These are phyloP conservation scores for Theristicus caerulescens DNA, from an alignment of 2,113 vertebrate genomes.

Conservation along the genomic window DNA sequence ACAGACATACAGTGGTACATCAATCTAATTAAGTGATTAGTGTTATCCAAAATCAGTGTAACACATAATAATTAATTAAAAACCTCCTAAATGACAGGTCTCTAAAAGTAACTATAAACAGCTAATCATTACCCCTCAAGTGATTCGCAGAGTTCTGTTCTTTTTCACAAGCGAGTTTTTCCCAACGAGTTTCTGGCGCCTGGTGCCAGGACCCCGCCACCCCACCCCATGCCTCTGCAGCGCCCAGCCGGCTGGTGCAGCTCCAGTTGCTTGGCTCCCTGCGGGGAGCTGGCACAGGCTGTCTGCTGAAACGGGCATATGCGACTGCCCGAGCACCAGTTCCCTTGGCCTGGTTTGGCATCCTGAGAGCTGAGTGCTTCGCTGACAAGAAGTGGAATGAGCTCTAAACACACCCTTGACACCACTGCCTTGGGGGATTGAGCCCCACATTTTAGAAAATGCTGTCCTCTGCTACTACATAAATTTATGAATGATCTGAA, in stretches of 20 bases:
- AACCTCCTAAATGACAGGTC: not conserved
- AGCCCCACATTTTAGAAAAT: not conserved
- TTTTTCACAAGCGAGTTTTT: not conserved
- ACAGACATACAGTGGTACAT: not conserved
- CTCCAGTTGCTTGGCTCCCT: not conserved
- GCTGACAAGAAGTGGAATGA: not conserved
- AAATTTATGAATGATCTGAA: conserved; percentile 31
- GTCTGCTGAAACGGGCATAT: not conserved
- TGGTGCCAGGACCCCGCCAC: rapidly evolving
- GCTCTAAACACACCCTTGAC: not conserved
- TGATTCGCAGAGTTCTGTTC: not conserved
- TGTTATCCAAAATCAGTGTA: not conserved
- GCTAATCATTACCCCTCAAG: not conserved
- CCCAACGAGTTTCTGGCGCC: rapidly evolving
- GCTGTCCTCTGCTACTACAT: not conserved
- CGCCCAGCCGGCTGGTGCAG: not conserved
- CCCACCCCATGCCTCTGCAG: not conserved
- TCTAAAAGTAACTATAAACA: not conserved
- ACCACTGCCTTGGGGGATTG: not conserved
- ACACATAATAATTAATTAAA: not conserved
- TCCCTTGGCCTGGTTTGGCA: not conserved
- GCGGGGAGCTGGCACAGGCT: not conserved
- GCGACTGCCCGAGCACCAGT: rapidly evolving
- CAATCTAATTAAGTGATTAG: not conserved
- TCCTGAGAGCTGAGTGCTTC: not conserved